Percentiles rank a stretch among this genome's conserved stretches.
These are phyloP conservation scores for Heliconius congener DNA, from an alignment of 1,140 invertebrate species.

Conservation along the genomic window DNA sequence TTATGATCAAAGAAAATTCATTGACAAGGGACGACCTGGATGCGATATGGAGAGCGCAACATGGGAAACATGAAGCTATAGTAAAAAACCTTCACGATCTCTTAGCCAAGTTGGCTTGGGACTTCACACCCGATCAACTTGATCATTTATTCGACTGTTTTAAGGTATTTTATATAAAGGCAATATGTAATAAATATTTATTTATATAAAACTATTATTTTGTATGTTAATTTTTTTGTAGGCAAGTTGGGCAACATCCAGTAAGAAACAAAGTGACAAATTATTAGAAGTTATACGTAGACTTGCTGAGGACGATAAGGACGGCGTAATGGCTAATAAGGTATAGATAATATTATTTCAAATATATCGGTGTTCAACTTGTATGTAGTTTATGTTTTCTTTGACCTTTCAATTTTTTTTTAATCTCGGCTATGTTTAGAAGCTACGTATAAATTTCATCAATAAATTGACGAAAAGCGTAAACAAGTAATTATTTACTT, in stretches of 20 bases:
- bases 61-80: constrained; percentile 96
- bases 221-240: constrained; percentile 57
- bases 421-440: no score
- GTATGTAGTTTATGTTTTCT: neutral
- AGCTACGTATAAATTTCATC: no score
- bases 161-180: constrained; percentile 83
- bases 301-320: constrained; percentile 98
- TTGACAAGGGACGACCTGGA: constrained; percentile 95
- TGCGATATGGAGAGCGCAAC: constrained; percentile 97
- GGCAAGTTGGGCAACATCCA: constrained; percentile 97
- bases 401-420: neutral
- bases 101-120: constrained; percentile 98
- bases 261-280: constrained; percentile 97
- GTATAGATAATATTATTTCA: constrained; percentile 67
- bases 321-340: constrained; percentile 99
- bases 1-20: constrained; percentile 97
- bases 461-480: no score
- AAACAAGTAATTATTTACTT: no score
- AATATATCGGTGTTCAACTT: neutral
- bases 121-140: constrained; percentile 97
- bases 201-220: neutral
- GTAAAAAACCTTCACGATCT: constrained; percentile 99
- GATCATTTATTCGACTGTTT: constrained; percentile 99
- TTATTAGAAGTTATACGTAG: constrained; percentile 96
- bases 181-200: no score